A percentile compares a stretch with the other conserved stretches of the same genome.
Evolutionary conservation across 2,113 vertebrate species (phyloP).

Genomic region (Neotoma lepida): DNA sequence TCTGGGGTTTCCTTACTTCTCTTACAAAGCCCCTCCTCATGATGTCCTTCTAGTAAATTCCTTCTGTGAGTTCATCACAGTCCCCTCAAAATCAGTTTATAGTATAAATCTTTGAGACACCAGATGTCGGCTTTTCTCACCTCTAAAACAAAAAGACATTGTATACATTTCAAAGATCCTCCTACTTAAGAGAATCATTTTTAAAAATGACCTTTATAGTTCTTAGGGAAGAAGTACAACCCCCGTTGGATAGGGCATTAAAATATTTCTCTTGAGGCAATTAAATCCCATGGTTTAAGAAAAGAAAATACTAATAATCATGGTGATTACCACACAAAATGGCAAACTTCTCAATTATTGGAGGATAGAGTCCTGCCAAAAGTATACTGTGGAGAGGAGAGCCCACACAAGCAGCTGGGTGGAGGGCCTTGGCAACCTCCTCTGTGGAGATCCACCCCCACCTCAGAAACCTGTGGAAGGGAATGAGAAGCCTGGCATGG

Average conservation of each 20-base stretch:
- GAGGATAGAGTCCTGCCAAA: background rate
- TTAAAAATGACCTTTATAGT: background rate
- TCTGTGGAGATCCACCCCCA: background rate
- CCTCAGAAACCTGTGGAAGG: background rate
- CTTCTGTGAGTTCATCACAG: background rate
- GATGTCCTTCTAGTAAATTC: background rate
- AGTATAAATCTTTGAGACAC: background rate
- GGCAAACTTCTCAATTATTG: background rate
- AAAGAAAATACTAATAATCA: background rate
- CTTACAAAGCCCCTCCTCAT: background rate
- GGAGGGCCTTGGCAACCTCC: background rate
- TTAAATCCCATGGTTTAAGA: background rate
- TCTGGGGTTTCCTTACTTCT: background rate
- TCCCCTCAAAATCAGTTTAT: background rate
- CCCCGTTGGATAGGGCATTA: background rate
- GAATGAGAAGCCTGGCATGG: background rate
- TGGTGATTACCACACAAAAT: background rate
- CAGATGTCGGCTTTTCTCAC: background rate
- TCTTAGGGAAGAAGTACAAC: background rate
- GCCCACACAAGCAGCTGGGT: background rate
- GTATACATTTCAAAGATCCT: constrained; percentile 17
- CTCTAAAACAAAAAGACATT: background rate
- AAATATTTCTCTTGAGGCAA: constrained; percentile 20
- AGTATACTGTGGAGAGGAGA: background rate
- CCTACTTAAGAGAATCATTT: background rate